Conservation (phyloP, 2,797 vertebrate species). For the Graptemys geographica region DNA sequence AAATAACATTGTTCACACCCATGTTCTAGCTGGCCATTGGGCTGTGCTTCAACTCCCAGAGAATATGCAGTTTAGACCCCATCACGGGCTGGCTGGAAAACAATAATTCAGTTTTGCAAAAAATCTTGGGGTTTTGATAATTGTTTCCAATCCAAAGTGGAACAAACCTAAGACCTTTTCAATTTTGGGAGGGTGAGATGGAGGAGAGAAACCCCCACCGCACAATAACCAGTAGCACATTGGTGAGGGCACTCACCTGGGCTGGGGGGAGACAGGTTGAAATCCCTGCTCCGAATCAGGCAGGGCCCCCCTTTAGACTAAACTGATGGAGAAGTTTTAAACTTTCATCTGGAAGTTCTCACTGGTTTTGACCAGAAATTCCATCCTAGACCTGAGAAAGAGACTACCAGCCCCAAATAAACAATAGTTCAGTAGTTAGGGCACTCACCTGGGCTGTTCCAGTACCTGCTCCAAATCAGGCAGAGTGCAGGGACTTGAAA, state of each 20-base stretch:
- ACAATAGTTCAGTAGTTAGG: neutral
- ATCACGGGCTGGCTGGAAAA: neutral
- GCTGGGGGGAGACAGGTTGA: neutral
- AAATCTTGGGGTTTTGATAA: neutral
- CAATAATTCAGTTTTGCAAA: neutral
- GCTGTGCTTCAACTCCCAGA: neutral
- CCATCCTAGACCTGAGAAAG: too few species aligned
- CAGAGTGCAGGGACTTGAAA: neutral
- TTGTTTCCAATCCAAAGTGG: neutral
- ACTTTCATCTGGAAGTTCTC: neutral
- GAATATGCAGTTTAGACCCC: rapidly evolving
- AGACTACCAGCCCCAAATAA: neutral
- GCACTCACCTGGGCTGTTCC: neutral
- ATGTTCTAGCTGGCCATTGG: neutral
- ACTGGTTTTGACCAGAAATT: too few species aligned
- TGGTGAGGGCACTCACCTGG: neutral
- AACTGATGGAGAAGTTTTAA: neutral
- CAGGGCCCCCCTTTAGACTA: neutral
- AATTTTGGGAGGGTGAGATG: neutral
- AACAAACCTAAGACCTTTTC: neutral
- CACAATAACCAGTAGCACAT: neutral
- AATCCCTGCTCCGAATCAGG: neutral
- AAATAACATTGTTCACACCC: neutral
- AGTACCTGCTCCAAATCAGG: neutral
- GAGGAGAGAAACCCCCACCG: neutral